Percentiles rank a stretch among this genome's conserved stretches.
Evolutionary conservation across 2,888 invertebrate species (phyloP).

Genomic region (Dioctria rufipes): DNA sequence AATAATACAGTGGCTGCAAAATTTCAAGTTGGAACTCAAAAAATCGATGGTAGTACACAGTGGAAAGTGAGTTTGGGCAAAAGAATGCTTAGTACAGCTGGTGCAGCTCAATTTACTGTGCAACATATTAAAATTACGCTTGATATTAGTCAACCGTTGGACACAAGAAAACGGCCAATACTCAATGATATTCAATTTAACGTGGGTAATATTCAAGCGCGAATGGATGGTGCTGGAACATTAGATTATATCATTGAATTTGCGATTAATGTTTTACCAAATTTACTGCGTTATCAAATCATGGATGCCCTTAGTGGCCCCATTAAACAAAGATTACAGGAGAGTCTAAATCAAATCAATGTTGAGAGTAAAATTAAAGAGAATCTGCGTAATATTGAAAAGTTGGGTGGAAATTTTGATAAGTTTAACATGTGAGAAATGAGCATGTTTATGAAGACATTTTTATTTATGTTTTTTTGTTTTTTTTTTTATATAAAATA

Average conservation of each 20-base stretch:
- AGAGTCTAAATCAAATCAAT: conserved; percentile 79
- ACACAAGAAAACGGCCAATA: conserved; percentile 81
- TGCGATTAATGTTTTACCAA: conserved; percentile 85
- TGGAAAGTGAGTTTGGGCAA: conserved; percentile 83
- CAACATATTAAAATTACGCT: conserved; percentile 82
- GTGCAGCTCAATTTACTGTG: conserved; percentile 83
- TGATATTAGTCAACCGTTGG: conserved; percentile 82
- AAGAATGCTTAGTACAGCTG: conserved; percentile 79
- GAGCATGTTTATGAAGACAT: too few relatives aligned
- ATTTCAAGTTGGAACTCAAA: conserved; percentile 85
- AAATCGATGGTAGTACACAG: conserved; percentile 82
- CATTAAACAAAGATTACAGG: conserved; percentile 79
- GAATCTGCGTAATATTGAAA: conserved; percentile 79
- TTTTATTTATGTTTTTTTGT: too few relatives aligned
- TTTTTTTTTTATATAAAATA: too few relatives aligned
- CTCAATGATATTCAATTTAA: conserved; percentile 84
- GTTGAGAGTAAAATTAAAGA: conserved; percentile 82
- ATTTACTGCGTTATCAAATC: conserved; percentile 88
- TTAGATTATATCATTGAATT: conserved; percentile 88
- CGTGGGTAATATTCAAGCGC: conserved; percentile 86
- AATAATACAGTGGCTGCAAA: conserved; percentile 76
- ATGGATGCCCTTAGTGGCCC: conserved; percentile 89
- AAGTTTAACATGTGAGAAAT: conserved; percentile 64
- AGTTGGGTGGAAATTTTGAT: conserved; percentile 64
- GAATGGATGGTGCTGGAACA: conserved; percentile 89